Conservation (phyloP, 2,797 vertebrate species). For the Periophthalmus magnuspinnatus region DNA sequence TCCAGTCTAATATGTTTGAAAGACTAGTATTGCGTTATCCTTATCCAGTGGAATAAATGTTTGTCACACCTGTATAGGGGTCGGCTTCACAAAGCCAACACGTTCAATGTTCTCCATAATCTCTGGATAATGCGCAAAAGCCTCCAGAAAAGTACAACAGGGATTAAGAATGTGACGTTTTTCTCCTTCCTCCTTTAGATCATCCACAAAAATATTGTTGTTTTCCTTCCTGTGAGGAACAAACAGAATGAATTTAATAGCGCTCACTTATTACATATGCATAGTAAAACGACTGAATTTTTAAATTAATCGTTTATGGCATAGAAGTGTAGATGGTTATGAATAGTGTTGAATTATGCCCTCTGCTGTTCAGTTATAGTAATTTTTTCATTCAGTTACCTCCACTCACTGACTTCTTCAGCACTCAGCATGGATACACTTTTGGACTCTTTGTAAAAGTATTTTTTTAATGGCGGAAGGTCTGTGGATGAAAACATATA, state of each 20-base stretch:
- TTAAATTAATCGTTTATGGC: too few relatives aligned
- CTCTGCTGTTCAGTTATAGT: not conserved
- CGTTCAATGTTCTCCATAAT: conserved; percentile 88
- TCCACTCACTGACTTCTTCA: conserved; percentile 84
- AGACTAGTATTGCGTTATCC: not conserved
- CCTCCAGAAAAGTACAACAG: conserved; percentile 85
- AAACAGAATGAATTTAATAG: not conserved
- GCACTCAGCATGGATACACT: conserved; percentile 78
- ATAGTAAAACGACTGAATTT: too few relatives aligned
- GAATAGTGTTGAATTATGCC: not conserved
- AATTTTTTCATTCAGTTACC: conserved; percentile 72
- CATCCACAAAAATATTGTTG: conserved; percentile 89
- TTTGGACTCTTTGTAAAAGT: conserved; percentile 86
- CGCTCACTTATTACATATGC: not conserved
- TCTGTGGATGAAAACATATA: conserved; percentile 59
- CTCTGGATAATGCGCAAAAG: conserved; percentile 85
- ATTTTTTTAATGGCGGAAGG: conserved; percentile 86
- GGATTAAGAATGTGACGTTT: conserved; percentile 88
- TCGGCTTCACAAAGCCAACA: conserved; percentile 89
- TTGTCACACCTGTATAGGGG: conserved; percentile 90
- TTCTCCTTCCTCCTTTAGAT: conserved; percentile 83
- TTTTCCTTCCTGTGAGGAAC: conserved; percentile 84
- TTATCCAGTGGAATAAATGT: not conserved
- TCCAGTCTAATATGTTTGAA: not conserved
- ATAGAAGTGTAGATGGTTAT: not conserved